Base-by-base conservation (phyloP, 2,888 invertebrate species). In the Drymonia ruficornis region DNA sequence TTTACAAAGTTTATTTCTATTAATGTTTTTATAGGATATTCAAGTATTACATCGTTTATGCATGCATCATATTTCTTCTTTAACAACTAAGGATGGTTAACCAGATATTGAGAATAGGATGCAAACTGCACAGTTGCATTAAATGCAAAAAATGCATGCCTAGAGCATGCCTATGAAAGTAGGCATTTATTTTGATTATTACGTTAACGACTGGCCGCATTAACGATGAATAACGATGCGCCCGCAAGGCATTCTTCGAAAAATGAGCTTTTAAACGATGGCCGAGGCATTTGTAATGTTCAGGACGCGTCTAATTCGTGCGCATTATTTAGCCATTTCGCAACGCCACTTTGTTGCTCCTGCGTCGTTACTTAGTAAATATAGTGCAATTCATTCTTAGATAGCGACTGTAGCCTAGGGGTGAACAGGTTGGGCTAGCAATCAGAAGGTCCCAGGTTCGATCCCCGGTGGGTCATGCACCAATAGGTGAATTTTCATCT, bases 141-240 rank as follows among this genome's bases (percentile, higher is more conserved):
- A 61, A 67, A 67, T 65, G 66, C 66, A 67, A 74, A 79, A 74
- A 74, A 70, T 61, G 59, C 61, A 55, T 55, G 72, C 71, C 67
- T 65, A 59, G 61, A 67, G 69, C 61, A 61, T 52, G 50, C 65
- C 53, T 61, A 67, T 54, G 65, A 44, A 61, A 49, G 50, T 56
- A 49, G 62, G 55, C 63, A 62, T 68, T 63, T 67, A 70, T 65
- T 70, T 68, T 63, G 65, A 68, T 70, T 64, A 68, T 72, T 59
- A 61, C 53, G 50, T 59, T 65, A 72, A 68, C 63, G 62, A 68
- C 71, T 65, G 50, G 55, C 64, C 66, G 67, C 77, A 75, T 83
- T 78, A 76, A 70, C 67, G 69, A 71, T 76, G 76, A 75, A 75
- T 80, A 76, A 80, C 80, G 72, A 70, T 62, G 59, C 70, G 65